Evolutionary conservation across 1,140 invertebrate species (phyloP).

Genomic region (Leptinotarsa defecta): DNA sequence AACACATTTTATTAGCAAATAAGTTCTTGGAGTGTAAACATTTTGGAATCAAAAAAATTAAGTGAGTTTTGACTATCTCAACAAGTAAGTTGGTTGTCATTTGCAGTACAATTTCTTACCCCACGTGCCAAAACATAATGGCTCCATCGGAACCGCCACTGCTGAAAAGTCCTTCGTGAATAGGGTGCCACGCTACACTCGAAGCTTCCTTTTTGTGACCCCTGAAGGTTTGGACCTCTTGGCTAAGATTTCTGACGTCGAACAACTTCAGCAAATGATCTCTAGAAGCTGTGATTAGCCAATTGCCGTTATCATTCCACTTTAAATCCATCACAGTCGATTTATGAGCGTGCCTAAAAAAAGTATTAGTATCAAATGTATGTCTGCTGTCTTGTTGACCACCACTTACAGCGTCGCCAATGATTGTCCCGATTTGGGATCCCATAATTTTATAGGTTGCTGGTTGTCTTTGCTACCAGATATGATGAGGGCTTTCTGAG

Average conservation of each 20-base stretch:
- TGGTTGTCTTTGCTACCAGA: conserved; percentile 99
- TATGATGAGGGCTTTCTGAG: conserved; percentile 93
- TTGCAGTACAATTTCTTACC: conserved; percentile 61
- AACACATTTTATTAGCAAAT: too few relatives aligned
- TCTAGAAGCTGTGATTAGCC: conserved; percentile 97
- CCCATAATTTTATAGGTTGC: conserved; percentile 99
- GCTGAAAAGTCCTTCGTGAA: conserved; percentile 94
- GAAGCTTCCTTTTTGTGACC: conserved; percentile 99
- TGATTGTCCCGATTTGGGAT: conserved; percentile 92
- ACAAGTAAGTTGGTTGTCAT: too few relatives aligned
- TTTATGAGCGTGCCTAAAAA: conserved; percentile 94
- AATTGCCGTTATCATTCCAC: conserved; percentile 99
- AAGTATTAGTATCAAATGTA: conserved; percentile 25
- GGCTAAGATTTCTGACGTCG: conserved; percentile 92
- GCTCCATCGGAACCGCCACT: conserved; percentile 97
- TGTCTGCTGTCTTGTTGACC: neutral
- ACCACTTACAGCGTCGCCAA: conserved; percentile 74
- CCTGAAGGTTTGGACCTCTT: conserved; percentile 94
- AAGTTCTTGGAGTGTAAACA: too few relatives aligned
- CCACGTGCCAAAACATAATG: conserved; percentile 98
- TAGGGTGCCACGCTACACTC: conserved; percentile 96
- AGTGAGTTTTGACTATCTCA: too few relatives aligned
- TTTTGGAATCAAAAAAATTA: too few relatives aligned
- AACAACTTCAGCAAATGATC: conserved; percentile 98
- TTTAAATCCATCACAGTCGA: conserved; percentile 98